Base-by-base conservation (phyloP, 2,888 invertebrate genomes). In the Diloba caeruleocephala region DNA sequence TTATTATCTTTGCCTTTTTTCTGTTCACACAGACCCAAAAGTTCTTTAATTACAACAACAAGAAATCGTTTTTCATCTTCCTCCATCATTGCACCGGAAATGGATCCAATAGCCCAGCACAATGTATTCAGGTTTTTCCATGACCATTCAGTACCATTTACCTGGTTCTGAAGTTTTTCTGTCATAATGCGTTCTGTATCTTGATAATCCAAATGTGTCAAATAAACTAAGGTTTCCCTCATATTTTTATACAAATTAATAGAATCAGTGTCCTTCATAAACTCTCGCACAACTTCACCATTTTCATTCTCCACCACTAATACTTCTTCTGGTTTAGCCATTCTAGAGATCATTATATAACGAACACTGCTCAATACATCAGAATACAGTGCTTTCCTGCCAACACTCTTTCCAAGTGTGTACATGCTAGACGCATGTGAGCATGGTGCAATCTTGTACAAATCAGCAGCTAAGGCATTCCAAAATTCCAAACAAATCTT, bases 251-350 rank as follows among this genome's bases (percentile, higher is more conserved):
- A 99, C 84, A 99, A 94, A 93, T 99, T 99, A 78, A 99, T 99
- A 26, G 99, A 98, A 94, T 99, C 99, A 26, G 99, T 99, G 89
- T 99, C 99, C 92, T 99, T 99, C 98, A 99, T 99, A 86, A 99
- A 99, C 89, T 99, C 99, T 61, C 99, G 94, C 7, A 99, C 99
- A 56, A 99, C 99, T 93, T 99, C 99, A 29, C 99, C 99, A 89
- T 99, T 99, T 86, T 99, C 99, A 94, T 99, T 99, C 91, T 99
- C 99, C 29, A 99, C 99, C 34, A 99, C 99, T 57, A 99, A 94
- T 25, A 99, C 99, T 93, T 99, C 99, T 90, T 99, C 99, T 0
- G 99, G 99, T 88, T 99, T 99, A 12, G 99, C 99, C 99, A 99
- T 99, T 76, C 99, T 96, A 55, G 98, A 98, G 81, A 99, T 99